phyloP scores from a whole-genome alignment of 2,797 vertebrate genomes.

The Cephalopachus bancanus region DNA sequence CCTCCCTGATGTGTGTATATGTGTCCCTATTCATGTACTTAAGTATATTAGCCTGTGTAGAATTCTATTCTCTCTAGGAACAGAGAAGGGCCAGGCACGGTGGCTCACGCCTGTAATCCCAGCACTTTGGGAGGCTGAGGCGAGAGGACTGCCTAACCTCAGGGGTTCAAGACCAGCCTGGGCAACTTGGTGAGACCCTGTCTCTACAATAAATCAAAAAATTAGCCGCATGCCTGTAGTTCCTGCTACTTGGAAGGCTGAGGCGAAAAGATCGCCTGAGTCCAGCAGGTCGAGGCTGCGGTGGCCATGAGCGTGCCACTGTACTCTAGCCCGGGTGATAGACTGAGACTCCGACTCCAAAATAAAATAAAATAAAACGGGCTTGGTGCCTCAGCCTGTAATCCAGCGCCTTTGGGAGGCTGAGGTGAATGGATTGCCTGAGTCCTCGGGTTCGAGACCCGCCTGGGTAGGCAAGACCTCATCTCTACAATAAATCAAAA shows the following conservation, averaged over 20 bases:
- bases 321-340: neutral
- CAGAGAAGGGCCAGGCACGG: neutral
- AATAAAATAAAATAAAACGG: neutral
- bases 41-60: neutral
- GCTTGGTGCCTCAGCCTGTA: too few relatives aligned
- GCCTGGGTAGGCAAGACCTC: too few relatives aligned
- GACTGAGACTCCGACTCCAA: neutral
- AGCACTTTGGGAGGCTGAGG: neutral
- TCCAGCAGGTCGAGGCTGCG: neutral
- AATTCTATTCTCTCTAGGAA: neutral
- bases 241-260: neutral
- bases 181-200: neutral
- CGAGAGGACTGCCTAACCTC: neutral
- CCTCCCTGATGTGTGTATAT: fast-evolving
- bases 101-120: neutral
- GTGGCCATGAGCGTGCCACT: neutral
- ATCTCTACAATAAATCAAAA: too few relatives aligned
- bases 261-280: neutral
- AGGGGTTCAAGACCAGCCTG: neutral
- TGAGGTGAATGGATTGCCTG: too few relatives aligned
- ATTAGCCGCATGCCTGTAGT: neutral
- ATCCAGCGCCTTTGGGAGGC: too few relatives aligned
- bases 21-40: neutral
- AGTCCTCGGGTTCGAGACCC: too few relatives aligned
- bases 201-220: neutral